A percentile compares a stretch with the other conserved stretches of the same genome.
These are phyloP conservation scores for Abrostola triplasia DNA, from an alignment of 2,888 invertebrate genomes.

Conservation along the genomic window DNA sequence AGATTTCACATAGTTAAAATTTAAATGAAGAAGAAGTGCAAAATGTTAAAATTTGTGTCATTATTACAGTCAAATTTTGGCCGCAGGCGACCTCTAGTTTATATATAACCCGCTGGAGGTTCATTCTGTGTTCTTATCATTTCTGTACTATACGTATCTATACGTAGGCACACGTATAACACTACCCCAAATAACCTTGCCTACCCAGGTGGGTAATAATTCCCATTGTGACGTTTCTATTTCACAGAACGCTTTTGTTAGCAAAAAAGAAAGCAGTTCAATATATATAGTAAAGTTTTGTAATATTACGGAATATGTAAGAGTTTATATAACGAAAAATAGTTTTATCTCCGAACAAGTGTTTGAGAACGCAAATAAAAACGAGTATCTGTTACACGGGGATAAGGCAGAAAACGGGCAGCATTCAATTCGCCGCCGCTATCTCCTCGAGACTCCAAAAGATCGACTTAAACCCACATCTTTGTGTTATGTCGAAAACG, in stretches of 20 bases:
- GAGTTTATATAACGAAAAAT: constrained; percentile 68
- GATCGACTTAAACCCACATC: constrained; percentile 72
- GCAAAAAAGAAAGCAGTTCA: constrained; percentile 58
- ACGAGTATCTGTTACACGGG: constrained; percentile 77
- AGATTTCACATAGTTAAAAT: no score
- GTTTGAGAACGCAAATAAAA: constrained; percentile 67
- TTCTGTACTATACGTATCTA: neutral
- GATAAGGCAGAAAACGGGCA: constrained; percentile 78
- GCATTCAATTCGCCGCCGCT: constrained; percentile 79
- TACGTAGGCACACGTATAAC: neutral
- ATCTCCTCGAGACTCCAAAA: constrained; percentile 75
- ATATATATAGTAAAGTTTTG: constrained; percentile 61
- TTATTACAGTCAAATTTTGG: no score
- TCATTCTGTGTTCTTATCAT: neutral
- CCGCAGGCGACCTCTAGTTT: no score
- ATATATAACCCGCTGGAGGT: neutral
- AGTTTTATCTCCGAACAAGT: constrained; percentile 67
- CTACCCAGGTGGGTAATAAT: constrained; percentile 9
- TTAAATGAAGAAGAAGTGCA: no score
- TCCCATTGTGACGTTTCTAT: constrained; percentile 39
- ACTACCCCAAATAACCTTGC: constrained; percentile 4
- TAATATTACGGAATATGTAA: constrained; percentile 55
- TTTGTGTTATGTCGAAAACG: constrained; percentile 63
- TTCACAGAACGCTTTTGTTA: constrained; percentile 56
- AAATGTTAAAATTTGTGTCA: no score